Evolutionary conservation across 2,113 vertebrate genomes (phyloP), one percentile per base, ranked within the genome.

Genomic region (Lampris megalopsis): DNA sequence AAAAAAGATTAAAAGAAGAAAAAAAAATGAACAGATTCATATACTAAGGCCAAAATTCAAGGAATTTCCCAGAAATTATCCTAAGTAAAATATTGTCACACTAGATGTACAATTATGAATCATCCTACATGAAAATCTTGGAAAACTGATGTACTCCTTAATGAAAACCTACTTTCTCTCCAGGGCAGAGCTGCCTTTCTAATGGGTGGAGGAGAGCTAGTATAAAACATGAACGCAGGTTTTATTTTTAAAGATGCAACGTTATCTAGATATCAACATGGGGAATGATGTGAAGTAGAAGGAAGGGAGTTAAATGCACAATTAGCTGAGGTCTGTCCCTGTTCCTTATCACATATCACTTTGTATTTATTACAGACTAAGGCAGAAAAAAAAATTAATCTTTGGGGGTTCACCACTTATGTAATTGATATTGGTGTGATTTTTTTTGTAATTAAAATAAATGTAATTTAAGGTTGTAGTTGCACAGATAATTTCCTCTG

Each of bases 251-350:
- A 41, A 41, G 13, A 42, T 36, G n/a, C 76, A 60, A 47, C 70
- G 63, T 79, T 77, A 85, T 73, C 57, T 78, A 69, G 67, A 74
- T 79, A 79, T 77, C 77, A 63, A 87, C 79, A 53, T 61, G 60
- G n/a, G 24, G 69, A 83, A 77, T 85, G 2, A 82, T 85, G 79
- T 86, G 48, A 86, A 91, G 68, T 59, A 68, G 65, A 85, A 75
- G 56, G 52, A 5, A 68, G 37, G 61, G 64, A 63, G 83, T 79
- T 76, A 89, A 60, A 86, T 73, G 56, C 79, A 57, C 83, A 83
- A 77, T 84, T 91, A 80, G 91, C 92, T 91, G 93, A 88, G 92
- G 93, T 83, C 79, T 93, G 73, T 91, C 91, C 89, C 84, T 90
- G 82, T 68, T 88, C 77, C 74, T 80, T 80, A 81, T 84, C 90